Evolutionary conservation across 2,888 invertebrate species (phyloP).

Genomic region (Nomada flava): DNA sequence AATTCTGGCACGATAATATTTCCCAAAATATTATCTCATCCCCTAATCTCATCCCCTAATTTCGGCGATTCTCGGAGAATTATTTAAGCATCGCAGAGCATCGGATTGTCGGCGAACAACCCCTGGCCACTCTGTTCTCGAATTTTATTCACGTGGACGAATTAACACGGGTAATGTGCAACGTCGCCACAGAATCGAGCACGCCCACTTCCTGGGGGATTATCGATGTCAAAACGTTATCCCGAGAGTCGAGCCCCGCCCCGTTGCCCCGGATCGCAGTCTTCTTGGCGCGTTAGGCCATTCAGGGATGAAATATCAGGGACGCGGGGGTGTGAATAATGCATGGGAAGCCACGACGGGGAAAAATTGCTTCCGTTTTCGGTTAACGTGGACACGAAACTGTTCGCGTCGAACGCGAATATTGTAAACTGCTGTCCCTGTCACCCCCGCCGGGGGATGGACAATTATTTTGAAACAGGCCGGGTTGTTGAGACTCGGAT

Average conservation of each 20-base stretch:
- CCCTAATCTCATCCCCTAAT: too few relatives aligned
- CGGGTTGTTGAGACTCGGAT: too few relatives aligned
- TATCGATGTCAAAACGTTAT: slow-evolving; percentile 64
- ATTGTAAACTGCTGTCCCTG: too few relatives aligned
- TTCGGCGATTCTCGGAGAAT: too few relatives aligned
- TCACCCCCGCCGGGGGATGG: too few relatives aligned
- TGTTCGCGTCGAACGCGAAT: slow-evolving; percentile 5
- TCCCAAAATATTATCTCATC: too few relatives aligned
- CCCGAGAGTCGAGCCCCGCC: slow-evolving; percentile 23
- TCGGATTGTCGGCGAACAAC: too few relatives aligned
- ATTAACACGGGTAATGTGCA: slow-evolving; percentile 3
- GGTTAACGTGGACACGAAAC: slow-evolving; percentile 48
- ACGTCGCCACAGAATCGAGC: background rate
- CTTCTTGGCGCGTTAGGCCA: slow-evolving; percentile 73
- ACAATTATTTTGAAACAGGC: too few relatives aligned
- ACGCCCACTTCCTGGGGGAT: slow-evolving; percentile 53
- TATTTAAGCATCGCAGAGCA: too few relatives aligned
- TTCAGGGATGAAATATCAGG: slow-evolving; percentile 80
- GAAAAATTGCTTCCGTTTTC: slow-evolving; percentile 57
- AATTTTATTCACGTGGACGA: background rate
- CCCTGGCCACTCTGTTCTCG: background rate
- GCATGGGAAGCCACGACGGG: slow-evolving; percentile 67
- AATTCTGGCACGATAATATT: too few relatives aligned
- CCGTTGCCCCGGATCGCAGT: slow-evolving; percentile 5
- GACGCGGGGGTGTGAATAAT: slow-evolving; percentile 76